Conservation (phyloP, 2,888 invertebrate species). For the Gisinianus flammeolus region DNA sequence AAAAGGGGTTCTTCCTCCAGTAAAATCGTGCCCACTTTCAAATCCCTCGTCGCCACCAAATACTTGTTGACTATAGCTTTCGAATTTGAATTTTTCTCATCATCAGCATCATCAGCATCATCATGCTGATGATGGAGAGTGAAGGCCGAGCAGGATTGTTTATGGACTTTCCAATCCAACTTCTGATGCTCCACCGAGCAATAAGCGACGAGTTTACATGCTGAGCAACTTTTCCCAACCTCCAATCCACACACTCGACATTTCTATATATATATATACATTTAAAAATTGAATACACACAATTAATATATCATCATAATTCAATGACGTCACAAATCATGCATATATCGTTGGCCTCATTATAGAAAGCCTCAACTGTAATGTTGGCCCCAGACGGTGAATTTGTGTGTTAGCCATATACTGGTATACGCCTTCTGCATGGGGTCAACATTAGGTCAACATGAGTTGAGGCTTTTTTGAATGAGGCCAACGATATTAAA, state of each 20-base stretch:
- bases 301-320: too few species aligned
- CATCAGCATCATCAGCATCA: not conserved
- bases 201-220: not conserved
- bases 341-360: too few species aligned
- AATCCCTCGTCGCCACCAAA: not conserved
- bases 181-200: not conserved
- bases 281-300: too few species aligned
- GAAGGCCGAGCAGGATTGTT: not conserved
- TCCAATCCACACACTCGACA: not conserved
- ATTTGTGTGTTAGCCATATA: too few species aligned
- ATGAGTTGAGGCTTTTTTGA: too few species aligned
- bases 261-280: not conserved
- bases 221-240: not conserved
- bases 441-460: too few species aligned
- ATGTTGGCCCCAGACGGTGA: too few species aligned
- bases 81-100: too few species aligned
- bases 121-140: not conserved
- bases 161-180: not conserved
- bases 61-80: not conserved
- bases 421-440: too few species aligned
- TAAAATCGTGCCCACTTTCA: not conserved
- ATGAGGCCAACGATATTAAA: too few species aligned
- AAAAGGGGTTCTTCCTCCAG: not conserved
- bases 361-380: too few species aligned
- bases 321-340: too few species aligned